Conservation (phyloP, 2,888 invertebrate genomes). For the Leistus spinibarbis region DNA sequence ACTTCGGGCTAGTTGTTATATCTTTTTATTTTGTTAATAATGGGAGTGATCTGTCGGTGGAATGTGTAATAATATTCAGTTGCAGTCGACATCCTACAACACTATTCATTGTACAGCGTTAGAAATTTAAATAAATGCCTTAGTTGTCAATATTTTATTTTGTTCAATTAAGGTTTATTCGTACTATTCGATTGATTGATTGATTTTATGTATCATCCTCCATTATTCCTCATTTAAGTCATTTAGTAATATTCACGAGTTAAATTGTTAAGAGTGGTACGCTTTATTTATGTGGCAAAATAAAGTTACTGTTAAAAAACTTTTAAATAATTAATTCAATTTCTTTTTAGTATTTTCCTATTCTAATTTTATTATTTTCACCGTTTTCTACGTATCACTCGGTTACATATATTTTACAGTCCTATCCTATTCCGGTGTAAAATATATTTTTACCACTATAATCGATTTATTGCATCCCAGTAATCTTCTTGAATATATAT, state of each 20-base stretch:
- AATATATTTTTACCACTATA: background rate
- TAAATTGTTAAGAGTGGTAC: conserved; percentile 27
- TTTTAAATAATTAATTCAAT: background rate
- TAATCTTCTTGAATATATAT: no score
- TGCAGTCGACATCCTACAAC: background rate
- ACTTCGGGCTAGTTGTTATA: conserved; percentile 51
- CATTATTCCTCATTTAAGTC: conserved; percentile 25
- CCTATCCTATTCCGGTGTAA: background rate
- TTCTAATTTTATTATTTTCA: background rate
- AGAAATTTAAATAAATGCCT: conserved; percentile 49
- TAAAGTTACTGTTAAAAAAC: conserved; percentile 36
- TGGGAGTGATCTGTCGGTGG: conserved; percentile 47
- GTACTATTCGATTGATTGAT: conserved; percentile 41
- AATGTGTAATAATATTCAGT: conserved; percentile 47
- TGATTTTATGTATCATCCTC: conserved; percentile 46
- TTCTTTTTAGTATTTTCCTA: background rate
- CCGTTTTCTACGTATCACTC: background rate
- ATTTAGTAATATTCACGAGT: conserved; percentile 18
- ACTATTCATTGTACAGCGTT: conserved; percentile 51
- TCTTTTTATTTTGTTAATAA: conserved; percentile 44
- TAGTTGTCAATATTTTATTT: conserved; percentile 49
- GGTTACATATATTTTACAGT: background rate
- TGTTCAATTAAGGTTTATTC: conserved; percentile 45
- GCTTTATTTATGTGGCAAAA: conserved; percentile 33
- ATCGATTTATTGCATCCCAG: no score